Conservation (phyloP, 2,797 vertebrate species). For the Sylvilagus floridanus region DNA sequence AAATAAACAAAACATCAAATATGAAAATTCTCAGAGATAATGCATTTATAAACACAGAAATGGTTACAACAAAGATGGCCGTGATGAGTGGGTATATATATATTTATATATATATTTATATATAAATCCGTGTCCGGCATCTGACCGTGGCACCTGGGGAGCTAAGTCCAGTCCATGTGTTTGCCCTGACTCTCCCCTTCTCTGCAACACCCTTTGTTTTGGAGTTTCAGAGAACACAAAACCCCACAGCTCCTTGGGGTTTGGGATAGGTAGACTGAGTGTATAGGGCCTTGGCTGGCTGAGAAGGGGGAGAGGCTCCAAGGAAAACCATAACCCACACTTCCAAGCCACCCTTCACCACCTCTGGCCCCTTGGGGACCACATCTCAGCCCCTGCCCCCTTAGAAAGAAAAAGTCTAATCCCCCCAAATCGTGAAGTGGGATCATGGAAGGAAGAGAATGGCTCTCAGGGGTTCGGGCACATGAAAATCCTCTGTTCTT, state of each 20-base stretch:
- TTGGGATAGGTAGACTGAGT: conserved; percentile 36
- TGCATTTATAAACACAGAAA: conserved; percentile 91
- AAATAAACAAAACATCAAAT: conserved; percentile 86
- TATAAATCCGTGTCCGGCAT: conserved; percentile 86
- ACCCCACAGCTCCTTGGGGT: conserved; percentile 65
- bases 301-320: conserved; percentile 49
- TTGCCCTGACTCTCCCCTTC: conserved; percentile 74
- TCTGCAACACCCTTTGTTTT: conserved; percentile 44
- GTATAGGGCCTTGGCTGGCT: conserved; percentile 50
- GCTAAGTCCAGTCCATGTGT: conserved; percentile 76
- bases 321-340: conserved; percentile 55
- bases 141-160: conserved; percentile 79
- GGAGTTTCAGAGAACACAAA: conserved; percentile 60
- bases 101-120: conserved; percentile 86
- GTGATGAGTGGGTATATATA: conserved; percentile 88
- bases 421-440: conserved; percentile 57
- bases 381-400: conserved; percentile 69
- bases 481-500: conserved; percentile 58
- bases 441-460: conserved; percentile 54
- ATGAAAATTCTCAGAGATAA: conserved; percentile 90
- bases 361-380: conserved; percentile 77
- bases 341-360: conserved; percentile 66
- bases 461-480: conserved; percentile 43
- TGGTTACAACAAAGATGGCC: conserved; percentile 90
- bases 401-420: conserved; percentile 69